Evolutionary conservation across 2,113 vertebrate species (phyloP).

Genomic region (Gorsachius goisagi): DNA sequence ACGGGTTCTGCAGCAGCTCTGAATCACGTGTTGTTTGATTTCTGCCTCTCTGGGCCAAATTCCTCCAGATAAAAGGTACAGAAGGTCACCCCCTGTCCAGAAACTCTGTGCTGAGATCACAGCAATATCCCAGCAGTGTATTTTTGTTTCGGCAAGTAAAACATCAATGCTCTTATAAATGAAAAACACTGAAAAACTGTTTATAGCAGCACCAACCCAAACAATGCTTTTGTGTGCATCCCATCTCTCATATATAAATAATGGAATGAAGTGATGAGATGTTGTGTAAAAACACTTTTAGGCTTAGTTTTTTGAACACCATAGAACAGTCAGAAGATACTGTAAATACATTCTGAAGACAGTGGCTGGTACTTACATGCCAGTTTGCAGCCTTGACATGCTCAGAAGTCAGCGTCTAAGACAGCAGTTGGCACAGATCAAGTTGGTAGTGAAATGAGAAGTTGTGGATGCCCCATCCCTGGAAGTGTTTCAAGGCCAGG

Average conservation of each 20-base stretch:
- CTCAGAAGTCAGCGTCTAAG: neutral
- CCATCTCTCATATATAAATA: neutral
- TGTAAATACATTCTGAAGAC: neutral
- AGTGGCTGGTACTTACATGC: neutral
- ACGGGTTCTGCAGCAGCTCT: constrained; percentile 50
- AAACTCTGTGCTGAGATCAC: constrained; percentile 34
- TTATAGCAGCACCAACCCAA: neutral
- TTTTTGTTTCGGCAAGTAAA: constrained; percentile 31
- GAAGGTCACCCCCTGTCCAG: constrained; percentile 24
- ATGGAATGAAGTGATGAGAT: neutral
- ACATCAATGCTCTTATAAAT: neutral
- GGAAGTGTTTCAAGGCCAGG: neutral
- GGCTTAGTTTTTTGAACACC: neutral
- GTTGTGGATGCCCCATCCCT: neutral
- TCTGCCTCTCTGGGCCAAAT: constrained; percentile 52
- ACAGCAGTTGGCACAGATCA: constrained; percentile 15
- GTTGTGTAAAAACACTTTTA: neutral
- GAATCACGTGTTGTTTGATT: constrained; percentile 57
- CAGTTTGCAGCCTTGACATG: neutral
- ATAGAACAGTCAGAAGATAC: neutral
- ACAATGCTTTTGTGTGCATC: neutral
- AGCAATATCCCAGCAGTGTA: neutral
- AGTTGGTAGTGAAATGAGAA: constrained; percentile 26
- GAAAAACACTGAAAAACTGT: neutral
- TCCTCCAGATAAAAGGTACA: constrained; percentile 45